Evolutionary conservation across 2,888 invertebrate species (phyloP), one percentile per base, ranked within the genome.

Genomic region (Limenitis camilla): DNA sequence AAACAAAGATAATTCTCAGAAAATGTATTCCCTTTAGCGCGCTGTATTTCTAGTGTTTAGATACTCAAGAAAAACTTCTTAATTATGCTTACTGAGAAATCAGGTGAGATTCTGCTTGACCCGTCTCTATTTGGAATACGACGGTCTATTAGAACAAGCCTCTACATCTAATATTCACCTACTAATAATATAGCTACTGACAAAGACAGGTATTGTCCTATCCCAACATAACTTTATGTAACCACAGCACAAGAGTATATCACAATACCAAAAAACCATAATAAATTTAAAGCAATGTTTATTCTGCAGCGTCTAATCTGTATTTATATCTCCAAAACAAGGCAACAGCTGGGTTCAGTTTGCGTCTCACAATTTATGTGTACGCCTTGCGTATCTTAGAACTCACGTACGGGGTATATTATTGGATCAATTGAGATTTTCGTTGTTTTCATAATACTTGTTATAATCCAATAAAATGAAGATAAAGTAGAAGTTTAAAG

Each of bases 311-410:
- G 69, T 77, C 76, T 62, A 61, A 62, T 61, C 61, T 80, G 83
- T 82, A 83, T 83, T 83, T 84, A 83, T 84, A 81, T 77, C 78
- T 74, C 76, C 76, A 73, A 78, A 82, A 81, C 80, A 81, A 72
- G 66, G 76, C 70, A 84, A 81, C 83, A 82, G 81, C 82, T 84
- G 83, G 79, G 78, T 77, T 72, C 76, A 76, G 79, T 80, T 81
- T 74, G 73, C 73, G 76, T 77, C 72, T 70, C 69, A 64, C 65
- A 81, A 83, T 84, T 84, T 82, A 83, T 82, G 81, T 76, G 65
- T 71, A 62, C 69, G 66, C 68, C 69, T 70, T 69, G 68, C 67
- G 65, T 70, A 69, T 68, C 67, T 62, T 65, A 69, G 66, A 69
- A 66, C 69, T 71, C 74, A 77, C 71, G 74, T 75, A 66, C 66